phyloP scores from a whole-genome alignment of 2,113 vertebrate genomes.

The Misgurnus anguillicaudatus region DNA sequence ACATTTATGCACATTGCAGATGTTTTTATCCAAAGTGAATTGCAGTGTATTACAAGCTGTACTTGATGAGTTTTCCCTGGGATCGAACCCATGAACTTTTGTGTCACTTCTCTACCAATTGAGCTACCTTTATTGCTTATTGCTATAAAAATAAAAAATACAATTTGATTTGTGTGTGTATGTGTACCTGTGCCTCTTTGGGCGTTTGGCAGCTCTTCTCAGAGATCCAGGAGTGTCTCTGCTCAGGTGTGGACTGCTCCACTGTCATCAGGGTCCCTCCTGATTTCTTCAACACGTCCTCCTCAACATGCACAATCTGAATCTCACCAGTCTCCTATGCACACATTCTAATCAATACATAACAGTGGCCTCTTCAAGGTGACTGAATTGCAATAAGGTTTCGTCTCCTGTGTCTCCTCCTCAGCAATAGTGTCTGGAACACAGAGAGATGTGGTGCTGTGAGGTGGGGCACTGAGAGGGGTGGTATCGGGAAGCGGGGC shows the following conservation, averaged over 20 bases:
- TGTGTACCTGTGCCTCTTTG: conserved; percentile 57
- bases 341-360: conserved; percentile 18
- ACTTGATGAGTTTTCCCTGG: no score
- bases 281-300: conserved; percentile 57
- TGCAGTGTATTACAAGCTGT: no score
- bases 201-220: conserved; percentile 2
- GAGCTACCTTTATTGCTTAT: neutral
- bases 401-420: conserved; percentile 43
- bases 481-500: neutral
- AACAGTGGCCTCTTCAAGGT: no score
- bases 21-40: no score
- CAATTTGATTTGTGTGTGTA: no score
- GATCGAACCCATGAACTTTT: no score
- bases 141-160: neutral
- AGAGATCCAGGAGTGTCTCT: conserved; percentile 48
- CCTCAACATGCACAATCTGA: conserved; percentile 61
- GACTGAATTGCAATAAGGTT: neutral
- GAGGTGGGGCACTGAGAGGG: conserved; percentile 14
- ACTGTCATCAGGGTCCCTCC: conserved; percentile 65
- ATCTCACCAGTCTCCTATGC: conserved; percentile 55
- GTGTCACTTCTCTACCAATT: no score
- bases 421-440: conserved; percentile 49
- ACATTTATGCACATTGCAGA: no score
- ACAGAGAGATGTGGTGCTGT: neutral
- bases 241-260: conserved; percentile 56